Conservation (phyloP, 2,113 vertebrate species). For the Suncus etruscus region DNA sequence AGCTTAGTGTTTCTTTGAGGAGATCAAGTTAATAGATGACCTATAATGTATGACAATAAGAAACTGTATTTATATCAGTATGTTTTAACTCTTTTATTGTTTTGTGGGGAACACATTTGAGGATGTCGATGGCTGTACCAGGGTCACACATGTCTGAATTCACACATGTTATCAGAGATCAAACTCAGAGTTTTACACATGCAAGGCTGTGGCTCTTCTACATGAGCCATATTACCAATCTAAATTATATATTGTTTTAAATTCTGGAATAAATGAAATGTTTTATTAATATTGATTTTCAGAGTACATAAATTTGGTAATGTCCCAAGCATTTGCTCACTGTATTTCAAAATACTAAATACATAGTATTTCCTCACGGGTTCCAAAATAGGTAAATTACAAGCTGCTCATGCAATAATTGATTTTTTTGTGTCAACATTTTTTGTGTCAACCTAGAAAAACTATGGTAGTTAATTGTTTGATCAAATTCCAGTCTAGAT, state of each 20-base stretch:
- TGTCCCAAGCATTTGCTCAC: conserved; percentile 15
- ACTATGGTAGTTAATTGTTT: not conserved
- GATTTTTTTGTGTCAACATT: not conserved
- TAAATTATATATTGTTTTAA: not conserved
- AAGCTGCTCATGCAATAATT: not conserved
- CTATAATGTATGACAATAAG: not conserved
- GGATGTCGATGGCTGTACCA: too few relatives aligned
- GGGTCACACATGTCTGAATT: too few relatives aligned
- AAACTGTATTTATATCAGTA: too few relatives aligned
- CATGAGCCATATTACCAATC: too few relatives aligned
- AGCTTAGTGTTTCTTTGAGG: not conserved
- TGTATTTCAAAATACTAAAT: conserved; percentile 31
- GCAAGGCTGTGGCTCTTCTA: too few relatives aligned
- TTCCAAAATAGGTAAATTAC: not conserved
- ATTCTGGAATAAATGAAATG: not conserved
- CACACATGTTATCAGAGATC: too few relatives aligned
- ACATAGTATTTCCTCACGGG: not conserved
- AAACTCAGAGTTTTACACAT: too few relatives aligned
- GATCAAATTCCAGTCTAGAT: not conserved
- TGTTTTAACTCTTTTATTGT: too few relatives aligned
- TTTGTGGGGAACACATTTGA: too few relatives aligned
- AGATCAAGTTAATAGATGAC: not conserved
- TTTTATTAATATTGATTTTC: too few relatives aligned
- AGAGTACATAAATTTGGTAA: not conserved
- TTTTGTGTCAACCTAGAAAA: not conserved